Evolutionary conservation across 2,888 invertebrate species (phyloP).

Genomic region (Linnaemya vulpina): DNA sequence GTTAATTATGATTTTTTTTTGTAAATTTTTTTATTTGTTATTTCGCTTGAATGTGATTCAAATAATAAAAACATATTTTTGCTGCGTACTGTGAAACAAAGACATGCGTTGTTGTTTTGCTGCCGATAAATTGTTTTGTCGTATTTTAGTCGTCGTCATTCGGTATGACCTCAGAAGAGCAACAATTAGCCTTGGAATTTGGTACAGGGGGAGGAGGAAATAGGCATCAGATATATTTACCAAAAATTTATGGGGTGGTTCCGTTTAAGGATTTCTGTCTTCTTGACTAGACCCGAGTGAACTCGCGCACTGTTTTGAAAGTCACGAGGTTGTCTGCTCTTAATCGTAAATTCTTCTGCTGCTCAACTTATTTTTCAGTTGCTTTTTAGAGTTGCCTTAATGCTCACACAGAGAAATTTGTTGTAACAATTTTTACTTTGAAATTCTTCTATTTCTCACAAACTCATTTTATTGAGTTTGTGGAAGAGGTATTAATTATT

Average conservation of each 20-base stretch:
- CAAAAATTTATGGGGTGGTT: background rate
- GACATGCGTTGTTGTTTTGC: conserved; percentile 16
- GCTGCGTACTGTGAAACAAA: conserved; percentile 10
- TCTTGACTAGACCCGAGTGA: no score
- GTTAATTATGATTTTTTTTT: conserved; percentile 63
- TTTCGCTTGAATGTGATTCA: conserved; percentile 3
- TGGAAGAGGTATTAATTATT: no score
- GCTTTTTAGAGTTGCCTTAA: no score
- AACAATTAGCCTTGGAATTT: conserved; percentile 28
- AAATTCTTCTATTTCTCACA: no score
- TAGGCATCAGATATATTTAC: background rate
- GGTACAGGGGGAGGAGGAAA: background rate
- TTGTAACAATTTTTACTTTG: no score
- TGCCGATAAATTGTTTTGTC: background rate
- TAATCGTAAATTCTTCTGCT: no score
- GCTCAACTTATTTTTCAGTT: no score
- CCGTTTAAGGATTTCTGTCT: no score
- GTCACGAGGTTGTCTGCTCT: no score
- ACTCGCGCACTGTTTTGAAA: no score
- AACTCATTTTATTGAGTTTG: no score
- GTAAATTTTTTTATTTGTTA: conserved; percentile 20
- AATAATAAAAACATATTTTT: conserved; percentile 7
- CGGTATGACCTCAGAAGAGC: conserved; percentile 29
- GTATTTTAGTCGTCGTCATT: conserved; percentile 1
- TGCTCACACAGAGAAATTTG: no score